These are phyloP conservation scores for Drosophila virilis DNA, from an alignment of 1,140 invertebrate species.

Conservation along the genomic window DNA sequence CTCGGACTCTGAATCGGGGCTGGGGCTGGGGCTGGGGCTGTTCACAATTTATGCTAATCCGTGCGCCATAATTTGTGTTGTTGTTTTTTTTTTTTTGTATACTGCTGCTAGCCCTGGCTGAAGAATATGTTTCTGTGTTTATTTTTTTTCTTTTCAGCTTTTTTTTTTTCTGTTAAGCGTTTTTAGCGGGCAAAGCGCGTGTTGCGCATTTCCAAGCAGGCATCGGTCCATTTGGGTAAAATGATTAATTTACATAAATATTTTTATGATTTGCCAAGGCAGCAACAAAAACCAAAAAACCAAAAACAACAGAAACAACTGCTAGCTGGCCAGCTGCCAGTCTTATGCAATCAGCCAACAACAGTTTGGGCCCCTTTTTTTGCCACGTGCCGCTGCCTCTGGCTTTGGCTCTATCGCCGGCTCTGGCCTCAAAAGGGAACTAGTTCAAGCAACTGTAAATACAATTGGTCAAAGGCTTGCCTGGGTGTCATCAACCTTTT, in stretches of 20 bases:
- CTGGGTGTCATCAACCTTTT: constrained; percentile 76
- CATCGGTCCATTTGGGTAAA: constrained; percentile 77
- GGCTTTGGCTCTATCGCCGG: constrained; percentile 27
- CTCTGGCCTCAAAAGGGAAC: constrained; percentile 57
- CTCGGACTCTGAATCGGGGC: not conserved
- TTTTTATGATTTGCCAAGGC: constrained; percentile 80
- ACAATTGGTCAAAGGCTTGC: constrained; percentile 48
- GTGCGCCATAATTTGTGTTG: constrained; percentile 74
- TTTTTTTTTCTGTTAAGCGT: constrained; percentile 7
- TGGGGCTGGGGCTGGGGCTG: constrained; percentile 13
- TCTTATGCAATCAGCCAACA: constrained; percentile 73
- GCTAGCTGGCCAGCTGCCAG: constrained; percentile 55
- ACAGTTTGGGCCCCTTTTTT: constrained; percentile 65
- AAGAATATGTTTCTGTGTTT: constrained; percentile 41
- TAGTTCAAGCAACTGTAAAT: constrained; percentile 81
- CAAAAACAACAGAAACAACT: constrained; percentile 32
- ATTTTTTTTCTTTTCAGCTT: constrained; percentile 15
- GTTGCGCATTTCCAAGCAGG: constrained; percentile 76
- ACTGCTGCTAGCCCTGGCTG: constrained; percentile 41
- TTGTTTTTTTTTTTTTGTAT: constrained; percentile 37
- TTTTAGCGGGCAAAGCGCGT: constrained; percentile 68
- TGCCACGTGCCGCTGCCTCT: constrained; percentile 43
- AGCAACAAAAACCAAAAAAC: constrained; percentile 14
- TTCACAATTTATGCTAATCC: constrained; percentile 79
- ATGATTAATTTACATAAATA: constrained; percentile 83